Percentiles rank a stretch among this genome's conserved stretches.
phyloP scores from a whole-genome alignment of 1,140 invertebrate species.

The Eumaeus atala region DNA sequence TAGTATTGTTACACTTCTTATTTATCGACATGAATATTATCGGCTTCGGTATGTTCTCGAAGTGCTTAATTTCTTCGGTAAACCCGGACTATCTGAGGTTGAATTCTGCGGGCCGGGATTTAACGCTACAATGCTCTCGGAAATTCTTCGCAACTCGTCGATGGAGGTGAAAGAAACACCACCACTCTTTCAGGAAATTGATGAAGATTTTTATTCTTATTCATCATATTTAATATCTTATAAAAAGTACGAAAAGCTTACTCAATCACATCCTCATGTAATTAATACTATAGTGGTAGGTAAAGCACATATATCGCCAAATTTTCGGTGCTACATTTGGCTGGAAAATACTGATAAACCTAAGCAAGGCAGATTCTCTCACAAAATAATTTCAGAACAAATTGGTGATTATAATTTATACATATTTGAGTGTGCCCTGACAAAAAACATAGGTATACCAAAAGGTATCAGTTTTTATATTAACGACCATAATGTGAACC shows the following conservation, averaged over 20 bases:
- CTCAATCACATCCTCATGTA: slow-evolving; percentile 42
- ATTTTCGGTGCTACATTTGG: slow-evolving; percentile 75
- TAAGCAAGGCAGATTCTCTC: slow-evolving; percentile 70
- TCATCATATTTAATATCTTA: slow-evolving; percentile 74
- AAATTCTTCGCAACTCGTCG: slow-evolving; percentile 61
- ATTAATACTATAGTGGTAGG: slow-evolving; percentile 72
- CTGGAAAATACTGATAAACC: slow-evolving; percentile 71
- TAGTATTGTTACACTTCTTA: slow-evolving; percentile 80
- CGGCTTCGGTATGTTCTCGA: slow-evolving; percentile 82
- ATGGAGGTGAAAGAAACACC: slow-evolving; percentile 64
- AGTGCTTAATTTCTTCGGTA: slow-evolving; percentile 85
- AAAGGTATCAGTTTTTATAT: slow-evolving; percentile 73
- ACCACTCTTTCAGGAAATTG: slow-evolving; percentile 68
- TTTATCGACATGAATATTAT: slow-evolving; percentile 87
- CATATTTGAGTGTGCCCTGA: slow-evolving; percentile 68
- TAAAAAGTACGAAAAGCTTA: slow-evolving; percentile 56
- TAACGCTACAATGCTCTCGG: slow-evolving; percentile 64
- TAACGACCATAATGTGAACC: slow-evolving; percentile 67
- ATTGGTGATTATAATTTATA: slow-evolving; percentile 58
- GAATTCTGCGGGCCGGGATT: slow-evolving; percentile 72
- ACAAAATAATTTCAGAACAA: slow-evolving; percentile 48
- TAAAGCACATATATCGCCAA: slow-evolving; percentile 52
- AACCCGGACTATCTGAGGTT: slow-evolving; percentile 69
- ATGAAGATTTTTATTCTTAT: slow-evolving; percentile 73
- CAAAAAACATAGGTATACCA: slow-evolving; percentile 61